Evolutionary conservation across 2,888 invertebrate genomes (phyloP), one percentile per base, ranked within the genome.

Genomic region (Parthenolecanium corni): DNA sequence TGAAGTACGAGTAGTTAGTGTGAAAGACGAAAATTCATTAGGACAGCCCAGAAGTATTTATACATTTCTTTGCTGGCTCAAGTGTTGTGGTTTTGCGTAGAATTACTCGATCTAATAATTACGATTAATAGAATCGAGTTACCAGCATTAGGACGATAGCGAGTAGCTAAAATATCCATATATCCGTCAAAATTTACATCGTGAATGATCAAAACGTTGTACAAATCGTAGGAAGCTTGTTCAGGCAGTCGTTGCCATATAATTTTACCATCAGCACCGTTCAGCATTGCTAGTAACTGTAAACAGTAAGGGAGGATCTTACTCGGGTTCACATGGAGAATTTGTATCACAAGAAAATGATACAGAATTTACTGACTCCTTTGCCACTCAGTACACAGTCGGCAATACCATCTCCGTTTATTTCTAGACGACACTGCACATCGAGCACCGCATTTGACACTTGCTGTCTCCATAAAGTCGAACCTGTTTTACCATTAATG

Each of bases 301-400:
- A 23, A 49, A n/a, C 11, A 21, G 24, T 24, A 51, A 25, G n/a
- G 24, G n/a, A 44, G 14, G 4, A 51, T 51, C 14, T 24, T 24
- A 9, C 9, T 31, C 31, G 9, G 31, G 31, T 31, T 31, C n/a
- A n/a, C n/a, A n/a, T n/a, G n/a, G n/a, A n/a, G n/a, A n/a, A 24
- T 24, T 51, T 16, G 16, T 18, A 6, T 38, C 38, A 38, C 9
- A 31, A 31, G 31, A 31, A 31, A 31, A n/a, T n/a, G 31, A 31
- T 44, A 14, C 4, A 44, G 46, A 44, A 9, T 9, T 2, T 12
- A 18, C 76, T 75, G 73, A 85, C 85, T 69, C 86, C 88, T 65
- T 83, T 76, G 21, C 89, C 89, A 11, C 83, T 82, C 31, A 82
- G 80, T 53, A 89, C 72, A 71, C 89, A 89, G 72, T 89, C 89